phyloP scores from a whole-genome alignment of 92 coral and sea anemone genomes.

The Porites rus region DNA sequence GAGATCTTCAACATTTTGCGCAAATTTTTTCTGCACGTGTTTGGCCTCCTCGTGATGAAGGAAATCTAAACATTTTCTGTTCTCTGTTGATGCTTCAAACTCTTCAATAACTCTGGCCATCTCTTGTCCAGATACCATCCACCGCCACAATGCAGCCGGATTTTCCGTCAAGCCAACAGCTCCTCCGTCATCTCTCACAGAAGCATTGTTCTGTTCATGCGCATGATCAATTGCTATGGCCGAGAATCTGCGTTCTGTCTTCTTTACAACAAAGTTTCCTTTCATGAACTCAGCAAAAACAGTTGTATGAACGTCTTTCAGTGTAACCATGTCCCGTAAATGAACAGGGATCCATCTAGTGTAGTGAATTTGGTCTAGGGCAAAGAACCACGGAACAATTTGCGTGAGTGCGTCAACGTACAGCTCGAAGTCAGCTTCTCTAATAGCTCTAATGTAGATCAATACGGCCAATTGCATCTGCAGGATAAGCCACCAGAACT shows the following conservation, averaged over 20 bases:
- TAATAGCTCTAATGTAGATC: conserved; percentile 58
- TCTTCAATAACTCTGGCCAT: conserved; percentile 37
- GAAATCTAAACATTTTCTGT: not conserved
- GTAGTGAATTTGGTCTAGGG: conserved; percentile 7
- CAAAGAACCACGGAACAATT: conserved; percentile 38
- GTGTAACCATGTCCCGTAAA: conserved; percentile 49
- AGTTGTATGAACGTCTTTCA: not conserved
- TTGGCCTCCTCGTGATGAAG: conserved; percentile 53
- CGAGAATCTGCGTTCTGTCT: conserved; percentile 30
- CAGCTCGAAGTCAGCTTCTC: conserved; percentile 49
- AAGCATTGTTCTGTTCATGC: conserved; percentile 48
- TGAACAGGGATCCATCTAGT: conserved; percentile 29
- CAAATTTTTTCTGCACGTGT: too few species aligned
- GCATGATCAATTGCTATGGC: conserved; percentile 45
- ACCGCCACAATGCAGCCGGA: conserved; percentile 22
- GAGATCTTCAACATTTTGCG: too few species aligned
- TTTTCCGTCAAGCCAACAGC: conserved; percentile 49
- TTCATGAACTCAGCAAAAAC: conserved; percentile 15
- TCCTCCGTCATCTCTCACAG: conserved; percentile 55
- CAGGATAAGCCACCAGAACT: too few species aligned
- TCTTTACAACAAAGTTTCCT: conserved; percentile 17
- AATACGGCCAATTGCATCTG: conserved; percentile 35
- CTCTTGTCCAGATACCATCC: conserved; percentile 57
- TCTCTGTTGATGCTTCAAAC: conserved; percentile 35
- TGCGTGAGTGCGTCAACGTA: conserved; percentile 55